Evolutionary conservation across 1,140 invertebrate species (phyloP).

Genomic region (Aphidius gifuensis): DNA sequence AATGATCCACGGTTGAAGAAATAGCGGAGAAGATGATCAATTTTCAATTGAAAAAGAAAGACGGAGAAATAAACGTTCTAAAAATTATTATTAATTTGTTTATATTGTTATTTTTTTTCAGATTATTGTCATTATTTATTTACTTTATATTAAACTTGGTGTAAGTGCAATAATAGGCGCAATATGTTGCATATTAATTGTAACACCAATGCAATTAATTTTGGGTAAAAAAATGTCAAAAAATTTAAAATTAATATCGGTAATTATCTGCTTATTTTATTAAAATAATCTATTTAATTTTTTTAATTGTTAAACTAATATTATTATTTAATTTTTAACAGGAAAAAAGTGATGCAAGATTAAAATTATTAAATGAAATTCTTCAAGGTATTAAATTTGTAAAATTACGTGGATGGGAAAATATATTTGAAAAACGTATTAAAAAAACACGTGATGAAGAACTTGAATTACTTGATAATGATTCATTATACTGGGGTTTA

Average conservation of each 20-base stretch:
- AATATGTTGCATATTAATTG: slow-evolving; percentile 63
- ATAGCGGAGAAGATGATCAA: neutral
- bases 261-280: slow-evolving; percentile 43
- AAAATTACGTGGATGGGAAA: slow-evolving; percentile 82
- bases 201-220: slow-evolving; percentile 70
- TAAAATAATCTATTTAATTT: slow-evolving; percentile 3
- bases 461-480: slow-evolving; percentile 68
- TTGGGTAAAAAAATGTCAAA: slow-evolving; percentile 70
- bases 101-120: slow-evolving; percentile 48
- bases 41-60: neutral
- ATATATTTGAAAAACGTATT: slow-evolving; percentile 68
- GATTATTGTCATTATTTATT: slow-evolving; percentile 69
- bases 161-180: slow-evolving; percentile 76
- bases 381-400: slow-evolving; percentile 78
- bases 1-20: too few species aligned
- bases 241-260: slow-evolving; percentile 67
- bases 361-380: slow-evolving; percentile 75
- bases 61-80: too few species aligned
- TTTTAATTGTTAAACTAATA: neutral
- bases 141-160: slow-evolving; percentile 75
- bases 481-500: slow-evolving; percentile 71
- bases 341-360: slow-evolving; percentile 70
- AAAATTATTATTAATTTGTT: too few species aligned
- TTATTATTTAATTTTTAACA: slow-evolving; percentile 36
- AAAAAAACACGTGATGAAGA: slow-evolving; percentile 66